A percentile compares a stretch with the other conserved stretches of the same genome.
These are phyloP conservation scores for Lacerta agilis DNA, from an alignment of 2,797 vertebrate genomes.

Conservation along the genomic window DNA sequence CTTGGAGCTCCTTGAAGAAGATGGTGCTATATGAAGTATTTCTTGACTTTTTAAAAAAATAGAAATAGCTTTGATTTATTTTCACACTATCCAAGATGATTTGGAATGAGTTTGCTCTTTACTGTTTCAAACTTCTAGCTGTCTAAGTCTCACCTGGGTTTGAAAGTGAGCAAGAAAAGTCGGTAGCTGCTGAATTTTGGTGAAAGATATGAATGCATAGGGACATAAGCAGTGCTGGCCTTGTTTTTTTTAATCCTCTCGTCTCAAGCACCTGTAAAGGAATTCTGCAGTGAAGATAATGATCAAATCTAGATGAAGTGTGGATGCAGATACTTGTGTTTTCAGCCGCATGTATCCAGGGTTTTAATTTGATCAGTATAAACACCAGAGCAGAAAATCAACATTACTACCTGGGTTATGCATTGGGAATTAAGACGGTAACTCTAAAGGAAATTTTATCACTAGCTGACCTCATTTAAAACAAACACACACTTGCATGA, in stretches of 20 bases:
- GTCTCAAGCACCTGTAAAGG: background rate
- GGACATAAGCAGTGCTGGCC: background rate
- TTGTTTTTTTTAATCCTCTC: background rate
- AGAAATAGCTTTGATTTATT: background rate
- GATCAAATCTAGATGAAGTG: slow-evolving; percentile 25
- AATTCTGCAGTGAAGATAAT: slow-evolving; percentile 38
- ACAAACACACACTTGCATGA: slow-evolving; percentile 24
- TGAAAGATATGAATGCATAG: background rate
- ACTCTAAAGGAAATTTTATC: slow-evolving; percentile 24
- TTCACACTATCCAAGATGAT: background rate
- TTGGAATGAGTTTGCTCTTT: background rate
- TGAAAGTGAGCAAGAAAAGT: background rate
- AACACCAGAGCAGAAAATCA: slow-evolving; percentile 53
- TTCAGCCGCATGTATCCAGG: slow-evolving; percentile 20
- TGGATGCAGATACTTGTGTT: background rate
- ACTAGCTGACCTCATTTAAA: slow-evolving; percentile 17
- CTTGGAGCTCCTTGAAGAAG: no score
- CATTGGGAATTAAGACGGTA: slow-evolving; percentile 44
- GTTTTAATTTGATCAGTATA: slow-evolving; percentile 53
- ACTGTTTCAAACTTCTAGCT: slow-evolving; percentile 2
- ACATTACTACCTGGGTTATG: slow-evolving; percentile 38
- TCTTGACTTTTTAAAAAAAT: background rate
- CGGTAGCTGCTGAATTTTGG: background rate
- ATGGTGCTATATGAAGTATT: background rate
- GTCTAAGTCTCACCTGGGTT: background rate